phyloP scores from a whole-genome alignment of 1,140 invertebrate species.

The Leguminivora glycinivorella region DNA sequence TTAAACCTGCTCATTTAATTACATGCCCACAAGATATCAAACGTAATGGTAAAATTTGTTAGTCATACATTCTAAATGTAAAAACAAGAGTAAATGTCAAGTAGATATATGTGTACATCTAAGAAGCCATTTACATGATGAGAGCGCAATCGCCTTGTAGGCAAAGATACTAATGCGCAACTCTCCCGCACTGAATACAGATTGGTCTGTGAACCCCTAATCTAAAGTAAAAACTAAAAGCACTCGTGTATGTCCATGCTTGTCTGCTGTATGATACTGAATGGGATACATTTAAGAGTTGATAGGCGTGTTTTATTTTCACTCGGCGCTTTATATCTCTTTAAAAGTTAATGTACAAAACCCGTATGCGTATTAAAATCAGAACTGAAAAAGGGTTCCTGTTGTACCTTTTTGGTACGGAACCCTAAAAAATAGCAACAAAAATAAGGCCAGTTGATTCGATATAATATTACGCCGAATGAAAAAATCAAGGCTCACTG shows the following conservation, averaged over 20 bases:
- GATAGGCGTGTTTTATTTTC: conserved; percentile 19
- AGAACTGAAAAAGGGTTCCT: background rate
- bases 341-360: too few relatives aligned
- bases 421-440: background rate
- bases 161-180: background rate
- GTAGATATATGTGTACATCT: background rate
- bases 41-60: background rate
- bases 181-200: background rate
- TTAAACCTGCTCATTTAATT: background rate
- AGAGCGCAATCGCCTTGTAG: background rate
- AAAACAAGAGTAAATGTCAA: background rate
- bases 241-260: conserved; percentile 15
- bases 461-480: background rate
- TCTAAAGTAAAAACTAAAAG: conserved; percentile 11
- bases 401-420: too few relatives aligned
- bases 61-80: background rate
- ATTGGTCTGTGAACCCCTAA: background rate
- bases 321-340: background rate
- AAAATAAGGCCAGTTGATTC: background rate
- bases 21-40: background rate
- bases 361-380: background rate
- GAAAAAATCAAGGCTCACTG: background rate
- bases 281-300: background rate
- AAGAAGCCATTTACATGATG: background rate
- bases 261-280: conserved; percentile 25